phyloP scores from a whole-genome alignment of 2,888 invertebrate genomes.

The Spodoptera exigua region DNA sequence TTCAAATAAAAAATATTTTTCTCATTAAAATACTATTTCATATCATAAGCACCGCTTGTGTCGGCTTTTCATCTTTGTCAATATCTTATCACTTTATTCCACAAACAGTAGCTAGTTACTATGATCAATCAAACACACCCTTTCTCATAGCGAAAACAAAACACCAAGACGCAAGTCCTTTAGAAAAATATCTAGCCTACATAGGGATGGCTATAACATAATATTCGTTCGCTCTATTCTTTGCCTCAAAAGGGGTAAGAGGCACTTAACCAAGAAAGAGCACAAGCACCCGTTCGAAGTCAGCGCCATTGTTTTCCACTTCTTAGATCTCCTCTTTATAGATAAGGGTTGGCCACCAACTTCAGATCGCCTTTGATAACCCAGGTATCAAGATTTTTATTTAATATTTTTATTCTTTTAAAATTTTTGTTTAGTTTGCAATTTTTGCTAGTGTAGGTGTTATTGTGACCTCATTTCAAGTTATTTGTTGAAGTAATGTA shows the following conservation, averaged over 20 bases:
- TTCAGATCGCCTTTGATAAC: slow-evolving; percentile 53
- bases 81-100: too few species aligned
- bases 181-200: slow-evolving; percentile 21
- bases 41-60: too few species aligned
- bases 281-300: slow-evolving; percentile 53
- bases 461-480: background rate
- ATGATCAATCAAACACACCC: too few species aligned
- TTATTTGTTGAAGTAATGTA: too few species aligned
- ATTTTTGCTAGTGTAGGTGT: background rate
- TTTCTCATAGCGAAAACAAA: background rate
- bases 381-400: slow-evolving; percentile 41
- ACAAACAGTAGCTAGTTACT: too few species aligned
- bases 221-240: slow-evolving; percentile 23
- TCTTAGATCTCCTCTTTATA: slow-evolving; percentile 51
- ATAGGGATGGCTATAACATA: slow-evolving; percentile 29
- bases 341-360: slow-evolving; percentile 49
- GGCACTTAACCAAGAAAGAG: slow-evolving; percentile 59
- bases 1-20: too few species aligned
- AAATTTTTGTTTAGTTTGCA: slow-evolving; percentile 13
- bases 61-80: too few species aligned
- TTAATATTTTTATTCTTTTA: slow-evolving; percentile 9
- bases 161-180: background rate
- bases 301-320: slow-evolving; percentile 60
- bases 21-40: too few species aligned
- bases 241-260: slow-evolving; percentile 38